Percentiles rank a stretch among this genome's conserved stretches.
Evolutionary conservation across 2,113 vertebrate species (phyloP).

Genomic region (Campylorhamphus procurvoides): DNA sequence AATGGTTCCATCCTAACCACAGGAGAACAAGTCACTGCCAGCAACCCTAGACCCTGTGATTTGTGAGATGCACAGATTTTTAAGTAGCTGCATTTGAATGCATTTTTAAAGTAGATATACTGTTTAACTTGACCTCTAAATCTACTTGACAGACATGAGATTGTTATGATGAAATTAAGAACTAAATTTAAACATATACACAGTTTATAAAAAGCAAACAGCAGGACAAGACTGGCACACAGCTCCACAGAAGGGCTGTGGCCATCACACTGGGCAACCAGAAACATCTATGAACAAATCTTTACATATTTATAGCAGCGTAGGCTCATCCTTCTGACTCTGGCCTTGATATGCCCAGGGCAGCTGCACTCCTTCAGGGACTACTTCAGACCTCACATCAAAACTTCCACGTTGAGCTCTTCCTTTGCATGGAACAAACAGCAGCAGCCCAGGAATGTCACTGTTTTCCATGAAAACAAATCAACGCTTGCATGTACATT

Average conservation of each 20-base stretch:
- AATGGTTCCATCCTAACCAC: background rate
- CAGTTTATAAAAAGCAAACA: background rate
- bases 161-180: background rate
- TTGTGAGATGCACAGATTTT: fast-evolving
- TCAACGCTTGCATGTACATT: fast-evolving
- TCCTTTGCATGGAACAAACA: background rate
- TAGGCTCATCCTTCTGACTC: background rate
- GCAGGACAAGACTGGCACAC: background rate
- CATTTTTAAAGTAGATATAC: background rate
- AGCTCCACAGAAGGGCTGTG: background rate
- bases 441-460: background rate
- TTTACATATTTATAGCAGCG: fast-evolving
- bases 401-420: background rate
- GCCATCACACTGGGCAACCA: background rate
- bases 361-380: background rate
- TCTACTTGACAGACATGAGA: background rate
- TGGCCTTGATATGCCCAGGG: background rate
- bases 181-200: background rate
- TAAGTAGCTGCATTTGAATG: background rate
- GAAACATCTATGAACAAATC: background rate
- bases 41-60: background rate
- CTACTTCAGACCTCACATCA: background rate
- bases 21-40: background rate
- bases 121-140: background rate
- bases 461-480: background rate